phyloP scores from a whole-genome alignment of 2,113 vertebrate species.

The human region DNA sequence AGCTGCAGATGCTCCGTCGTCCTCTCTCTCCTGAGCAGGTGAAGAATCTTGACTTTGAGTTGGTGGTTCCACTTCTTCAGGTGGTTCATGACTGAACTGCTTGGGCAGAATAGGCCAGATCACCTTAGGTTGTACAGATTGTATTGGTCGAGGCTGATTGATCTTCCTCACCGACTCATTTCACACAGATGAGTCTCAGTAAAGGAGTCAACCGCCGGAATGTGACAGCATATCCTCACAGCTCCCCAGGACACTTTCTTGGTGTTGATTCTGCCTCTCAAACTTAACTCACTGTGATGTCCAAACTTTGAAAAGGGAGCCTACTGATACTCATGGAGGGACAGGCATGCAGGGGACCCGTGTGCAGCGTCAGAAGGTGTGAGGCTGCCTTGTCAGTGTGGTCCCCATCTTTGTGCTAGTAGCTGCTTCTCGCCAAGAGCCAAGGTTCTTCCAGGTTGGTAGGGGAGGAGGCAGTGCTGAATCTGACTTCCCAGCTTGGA shows the following conservation, averaged over 20 bases:
- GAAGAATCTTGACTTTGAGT: too few species aligned
- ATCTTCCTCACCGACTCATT: too few species aligned
- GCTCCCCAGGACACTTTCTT: too few species aligned
- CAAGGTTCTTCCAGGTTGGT: background rate
- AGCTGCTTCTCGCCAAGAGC: background rate
- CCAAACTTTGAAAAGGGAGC: background rate
- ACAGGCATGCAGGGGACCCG: accelerated
- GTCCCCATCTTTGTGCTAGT: background rate
- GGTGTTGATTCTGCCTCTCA: too few species aligned
- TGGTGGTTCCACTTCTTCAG: background rate
- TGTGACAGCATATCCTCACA: too few species aligned
- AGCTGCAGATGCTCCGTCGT: background rate
- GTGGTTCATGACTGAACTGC: background rate
- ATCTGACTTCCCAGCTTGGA: background rate
- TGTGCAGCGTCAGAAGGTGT: too few species aligned
- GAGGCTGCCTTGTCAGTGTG: background rate
- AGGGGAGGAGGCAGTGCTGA: background rate
- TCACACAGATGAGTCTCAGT: too few species aligned
- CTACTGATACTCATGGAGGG: background rate
- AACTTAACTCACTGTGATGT: background rate
- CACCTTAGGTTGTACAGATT: too few species aligned
- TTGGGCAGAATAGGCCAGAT: background rate
- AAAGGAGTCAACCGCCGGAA: too few species aligned
- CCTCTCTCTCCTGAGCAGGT: background rate
- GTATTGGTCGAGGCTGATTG: too few species aligned